Evolutionary conservation across 2,888 invertebrate genomes (phyloP).

Genomic region (Microchrysa polita): DNA sequence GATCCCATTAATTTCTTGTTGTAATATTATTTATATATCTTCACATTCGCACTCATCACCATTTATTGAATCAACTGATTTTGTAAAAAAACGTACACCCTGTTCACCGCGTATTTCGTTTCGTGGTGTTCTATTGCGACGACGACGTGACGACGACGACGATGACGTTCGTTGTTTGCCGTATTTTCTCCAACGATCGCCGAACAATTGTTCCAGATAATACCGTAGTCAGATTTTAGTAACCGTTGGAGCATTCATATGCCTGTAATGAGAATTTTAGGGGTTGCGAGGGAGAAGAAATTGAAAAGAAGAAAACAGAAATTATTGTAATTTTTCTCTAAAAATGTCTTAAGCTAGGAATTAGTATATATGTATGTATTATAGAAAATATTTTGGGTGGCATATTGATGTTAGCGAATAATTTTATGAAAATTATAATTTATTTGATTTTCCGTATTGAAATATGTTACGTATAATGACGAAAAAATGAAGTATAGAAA

Average conservation of each 20-base stretch:
- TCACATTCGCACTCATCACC: conserved; percentile 49
- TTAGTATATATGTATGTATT: no score
- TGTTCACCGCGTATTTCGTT: conserved; percentile 47
- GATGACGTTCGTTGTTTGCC: conserved; percentile 58
- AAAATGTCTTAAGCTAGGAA: no score
- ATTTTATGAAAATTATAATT: no score
- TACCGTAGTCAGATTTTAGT: conserved; percentile 79
- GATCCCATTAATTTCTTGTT: no score
- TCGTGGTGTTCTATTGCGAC: conserved; percentile 46
- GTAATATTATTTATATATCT: conserved; percentile 47
- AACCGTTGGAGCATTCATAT: conserved; percentile 65
- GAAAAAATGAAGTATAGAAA: no score
- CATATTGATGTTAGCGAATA: no score
- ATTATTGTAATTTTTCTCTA: no score
- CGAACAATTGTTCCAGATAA: conserved; percentile 78
- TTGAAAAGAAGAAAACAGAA: background rate
- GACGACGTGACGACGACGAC: no score
- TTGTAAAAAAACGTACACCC: conserved; percentile 49
- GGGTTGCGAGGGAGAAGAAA: background rate
- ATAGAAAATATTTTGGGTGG: no score
- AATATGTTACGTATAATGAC: no score
- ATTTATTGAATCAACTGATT: conserved; percentile 46
- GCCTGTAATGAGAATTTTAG: conserved; percentile 41
- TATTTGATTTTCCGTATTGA: no score
- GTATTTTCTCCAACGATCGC: conserved; percentile 68